phyloP scores from a whole-genome alignment of 1,140 invertebrate species.

The Condylostylus longicornis region DNA sequence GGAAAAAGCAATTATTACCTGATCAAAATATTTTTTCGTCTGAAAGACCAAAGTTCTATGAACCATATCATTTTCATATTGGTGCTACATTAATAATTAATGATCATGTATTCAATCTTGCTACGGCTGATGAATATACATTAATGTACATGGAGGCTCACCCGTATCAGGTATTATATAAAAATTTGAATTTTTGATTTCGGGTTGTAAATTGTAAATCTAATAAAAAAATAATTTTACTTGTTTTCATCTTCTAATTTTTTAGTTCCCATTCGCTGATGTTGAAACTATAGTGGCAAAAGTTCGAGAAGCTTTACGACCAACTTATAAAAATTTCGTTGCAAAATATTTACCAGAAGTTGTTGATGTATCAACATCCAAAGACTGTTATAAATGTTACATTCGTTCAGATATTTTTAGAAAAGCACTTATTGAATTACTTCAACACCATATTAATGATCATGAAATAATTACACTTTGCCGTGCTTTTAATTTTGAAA shows the following conservation, averaged over 20 bases:
- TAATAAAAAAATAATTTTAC: not conserved
- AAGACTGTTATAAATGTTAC: conserved; percentile 8
- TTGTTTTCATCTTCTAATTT: conserved; percentile 2
- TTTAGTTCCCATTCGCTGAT: conserved; percentile 56
- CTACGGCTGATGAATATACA: conserved; percentile 72
- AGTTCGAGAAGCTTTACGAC: conserved; percentile 42
- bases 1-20: conserved; percentile 52
- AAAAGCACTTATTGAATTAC: conserved; percentile 38
- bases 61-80: conserved; percentile 62
- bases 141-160: conserved; percentile 76
- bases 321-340: conserved; percentile 58
- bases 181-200: not conserved
- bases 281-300: conserved; percentile 52
- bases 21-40: conserved; percentile 51
- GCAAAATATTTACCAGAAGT: conserved; percentile 47
- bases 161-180: conserved; percentile 53
- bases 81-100: conserved; percentile 60
- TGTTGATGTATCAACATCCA: conserved; percentile 21
- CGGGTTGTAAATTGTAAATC: not conserved
- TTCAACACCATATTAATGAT: conserved; percentile 51
- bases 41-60: conserved; percentile 54
- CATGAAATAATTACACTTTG: conserved; percentile 63
- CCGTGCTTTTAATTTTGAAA: conserved; percentile 41
- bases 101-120: conserved; percentile 58
- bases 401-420: conserved; percentile 38